phyloP scores from a whole-genome alignment of 2,113 vertebrate species.

The Tragelaphus imberbis region DNA sequence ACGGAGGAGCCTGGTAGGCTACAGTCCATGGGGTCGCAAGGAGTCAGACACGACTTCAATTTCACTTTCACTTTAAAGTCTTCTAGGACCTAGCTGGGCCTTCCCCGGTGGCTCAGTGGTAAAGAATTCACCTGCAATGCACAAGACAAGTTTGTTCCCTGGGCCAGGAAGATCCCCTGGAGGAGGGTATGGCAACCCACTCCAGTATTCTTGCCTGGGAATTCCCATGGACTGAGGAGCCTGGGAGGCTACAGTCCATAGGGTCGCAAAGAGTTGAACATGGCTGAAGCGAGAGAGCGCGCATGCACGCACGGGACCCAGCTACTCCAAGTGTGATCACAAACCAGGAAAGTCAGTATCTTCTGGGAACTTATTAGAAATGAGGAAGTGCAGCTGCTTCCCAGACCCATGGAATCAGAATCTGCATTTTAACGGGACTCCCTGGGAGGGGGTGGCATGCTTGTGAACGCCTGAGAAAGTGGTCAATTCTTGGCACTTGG shows the following conservation, averaged over 20 bases:
- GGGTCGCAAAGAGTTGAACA: neutral
- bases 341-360: neutral
- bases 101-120: neutral
- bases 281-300: accelerated
- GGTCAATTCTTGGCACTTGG: neutral
- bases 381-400: neutral
- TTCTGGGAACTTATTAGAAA: neutral
- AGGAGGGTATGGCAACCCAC: neutral
- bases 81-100: neutral
- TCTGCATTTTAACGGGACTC: neutral
- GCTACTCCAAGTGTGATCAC: neutral
- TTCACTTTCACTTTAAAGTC: neutral
- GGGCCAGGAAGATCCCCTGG: neutral
- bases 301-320: accelerated
- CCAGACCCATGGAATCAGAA: neutral
- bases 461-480: neutral
- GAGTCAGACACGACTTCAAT: neutral
- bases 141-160: neutral
- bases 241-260: neutral
- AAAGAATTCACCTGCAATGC: neutral
- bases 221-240: neutral
- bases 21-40: neutral
- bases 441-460: neutral
- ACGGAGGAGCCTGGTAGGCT: neutral
- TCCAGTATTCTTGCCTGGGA: neutral